A percentile compares a stretch with the other conserved stretches of the same genome.
phyloP scores from a whole-genome alignment of 2,888 invertebrate genomes.

The Autographa gamma region DNA sequence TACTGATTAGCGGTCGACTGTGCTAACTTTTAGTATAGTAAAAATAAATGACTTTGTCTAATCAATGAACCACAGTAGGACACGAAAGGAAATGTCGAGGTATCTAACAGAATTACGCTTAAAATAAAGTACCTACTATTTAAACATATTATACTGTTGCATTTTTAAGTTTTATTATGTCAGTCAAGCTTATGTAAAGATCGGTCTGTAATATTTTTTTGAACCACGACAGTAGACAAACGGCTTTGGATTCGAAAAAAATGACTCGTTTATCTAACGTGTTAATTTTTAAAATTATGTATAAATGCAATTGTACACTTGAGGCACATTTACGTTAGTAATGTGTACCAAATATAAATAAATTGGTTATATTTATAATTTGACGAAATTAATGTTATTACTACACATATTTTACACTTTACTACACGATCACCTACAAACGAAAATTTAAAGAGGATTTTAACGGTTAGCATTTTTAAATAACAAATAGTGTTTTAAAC shows the following conservation, averaged over 20 bases:
- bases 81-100: not conserved
- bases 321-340: not conserved
- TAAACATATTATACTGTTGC: not conserved
- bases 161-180: not conserved
- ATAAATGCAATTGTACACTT: not conserved
- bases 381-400: too few relatives aligned
- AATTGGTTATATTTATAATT: too few relatives aligned
- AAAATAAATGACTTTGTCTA: not conserved
- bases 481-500: too few relatives aligned
- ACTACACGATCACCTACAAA: too few relatives aligned
- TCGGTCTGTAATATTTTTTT: not conserved
- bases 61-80: constrained; percentile 6
- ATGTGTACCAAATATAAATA: too few relatives aligned
- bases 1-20: too few relatives aligned
- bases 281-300: not conserved
- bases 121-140: not conserved
- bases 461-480: too few relatives aligned
- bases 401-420: too few relatives aligned
- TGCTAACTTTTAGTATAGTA: not conserved
- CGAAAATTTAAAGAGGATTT: too few relatives aligned
- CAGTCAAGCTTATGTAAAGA: not conserved
- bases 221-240: not conserved
- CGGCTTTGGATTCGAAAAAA: not conserved
- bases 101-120: not conserved
- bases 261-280: not conserved